These are phyloP conservation scores for Microplitis manilae DNA, from an alignment of 2,888 invertebrate genomes.

Conservation along the genomic window DNA sequence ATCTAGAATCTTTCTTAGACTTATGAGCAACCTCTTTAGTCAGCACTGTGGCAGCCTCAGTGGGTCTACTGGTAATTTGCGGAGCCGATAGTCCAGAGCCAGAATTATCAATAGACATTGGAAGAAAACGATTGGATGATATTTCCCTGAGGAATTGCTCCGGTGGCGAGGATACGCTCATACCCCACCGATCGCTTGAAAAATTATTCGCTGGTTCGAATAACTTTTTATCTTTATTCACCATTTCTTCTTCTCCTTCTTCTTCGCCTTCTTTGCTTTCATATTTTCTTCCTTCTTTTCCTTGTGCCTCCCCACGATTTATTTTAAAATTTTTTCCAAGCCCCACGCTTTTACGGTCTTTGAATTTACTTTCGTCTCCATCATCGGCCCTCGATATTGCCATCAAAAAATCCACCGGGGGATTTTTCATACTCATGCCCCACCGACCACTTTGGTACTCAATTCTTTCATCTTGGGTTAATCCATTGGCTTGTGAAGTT, in stretches of 20 bases:
- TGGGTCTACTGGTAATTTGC: neutral
- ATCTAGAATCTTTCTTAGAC: neutral
- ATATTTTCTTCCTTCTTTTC: neutral
- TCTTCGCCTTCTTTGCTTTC: neutral
- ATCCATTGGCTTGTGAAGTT: neutral
- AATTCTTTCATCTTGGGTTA: conserved; percentile 1
- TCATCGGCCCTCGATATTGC: conserved; percentile 25
- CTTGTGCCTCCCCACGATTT: conserved; percentile 18
- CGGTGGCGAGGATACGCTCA: conserved; percentile 41
- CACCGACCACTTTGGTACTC: conserved; percentile 38
- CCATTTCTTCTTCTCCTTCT: neutral
- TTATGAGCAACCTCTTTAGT: neutral
- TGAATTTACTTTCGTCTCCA: conserved; percentile 24
- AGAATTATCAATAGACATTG: conserved; percentile 1
- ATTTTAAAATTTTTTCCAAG: conserved; percentile 21
- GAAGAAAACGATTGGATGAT: neutral
- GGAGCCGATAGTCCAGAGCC: neutral
- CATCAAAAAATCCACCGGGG: conserved; percentile 36
- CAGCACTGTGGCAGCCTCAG: neutral
- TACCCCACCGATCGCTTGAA: conserved; percentile 46
- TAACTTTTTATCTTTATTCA: conserved; percentile 19
- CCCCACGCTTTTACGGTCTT: conserved; percentile 11
- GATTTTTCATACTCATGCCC: conserved; percentile 41
- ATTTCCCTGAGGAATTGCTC: conserved; percentile 48
- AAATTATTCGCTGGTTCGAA: conserved; percentile 38